Percentiles rank a stretch among this genome's conserved stretches.
phyloP scores from a whole-genome alignment of 2,797 vertebrate species.

The Gymnoscopelus microlampas region DNA sequence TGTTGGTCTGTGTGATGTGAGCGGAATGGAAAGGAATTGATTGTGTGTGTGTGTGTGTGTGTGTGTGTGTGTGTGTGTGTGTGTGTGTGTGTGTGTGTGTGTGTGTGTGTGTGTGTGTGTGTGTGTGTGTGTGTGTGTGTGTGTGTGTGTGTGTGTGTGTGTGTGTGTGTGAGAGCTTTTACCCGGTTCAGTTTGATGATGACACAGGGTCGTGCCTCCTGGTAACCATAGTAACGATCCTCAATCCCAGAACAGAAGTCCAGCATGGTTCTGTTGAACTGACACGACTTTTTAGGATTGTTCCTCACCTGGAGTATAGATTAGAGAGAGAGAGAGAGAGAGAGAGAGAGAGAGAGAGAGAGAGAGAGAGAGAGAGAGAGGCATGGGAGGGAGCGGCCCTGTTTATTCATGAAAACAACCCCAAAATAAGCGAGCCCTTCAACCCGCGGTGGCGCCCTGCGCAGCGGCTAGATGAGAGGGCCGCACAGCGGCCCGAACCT shows the following conservation, averaged over 20 bases:
- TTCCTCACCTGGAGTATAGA: constrained; percentile 74
- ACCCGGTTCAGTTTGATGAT: constrained; percentile 85
- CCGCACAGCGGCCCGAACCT: too few species aligned
- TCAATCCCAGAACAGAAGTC: constrained; percentile 81
- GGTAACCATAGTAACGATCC: constrained; percentile 85
- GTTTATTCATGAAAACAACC: too few species aligned
- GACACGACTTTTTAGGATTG: constrained; percentile 89
- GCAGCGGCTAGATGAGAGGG: too few species aligned
- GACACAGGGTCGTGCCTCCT: constrained; percentile 83
- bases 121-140: not conserved
- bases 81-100: constrained; percentile 1
- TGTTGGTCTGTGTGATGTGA: too few species aligned
- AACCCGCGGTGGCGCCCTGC: too few species aligned
- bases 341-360: too few species aligned
- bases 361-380: too few species aligned
- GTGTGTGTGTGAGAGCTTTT: not conserved
- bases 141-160: constrained; percentile 6
- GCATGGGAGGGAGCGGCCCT: too few species aligned
- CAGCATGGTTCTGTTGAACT: constrained; percentile 86
- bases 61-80: constrained; percentile 3
- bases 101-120: not conserved
- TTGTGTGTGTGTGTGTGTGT: constrained; percentile 1
- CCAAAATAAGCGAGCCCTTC: too few species aligned
- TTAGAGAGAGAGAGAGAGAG: too few species aligned
- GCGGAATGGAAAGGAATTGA: too few species aligned